phyloP scores from a whole-genome alignment of 2,797 vertebrate genomes.

The Brachyrhaphis roseni region DNA sequence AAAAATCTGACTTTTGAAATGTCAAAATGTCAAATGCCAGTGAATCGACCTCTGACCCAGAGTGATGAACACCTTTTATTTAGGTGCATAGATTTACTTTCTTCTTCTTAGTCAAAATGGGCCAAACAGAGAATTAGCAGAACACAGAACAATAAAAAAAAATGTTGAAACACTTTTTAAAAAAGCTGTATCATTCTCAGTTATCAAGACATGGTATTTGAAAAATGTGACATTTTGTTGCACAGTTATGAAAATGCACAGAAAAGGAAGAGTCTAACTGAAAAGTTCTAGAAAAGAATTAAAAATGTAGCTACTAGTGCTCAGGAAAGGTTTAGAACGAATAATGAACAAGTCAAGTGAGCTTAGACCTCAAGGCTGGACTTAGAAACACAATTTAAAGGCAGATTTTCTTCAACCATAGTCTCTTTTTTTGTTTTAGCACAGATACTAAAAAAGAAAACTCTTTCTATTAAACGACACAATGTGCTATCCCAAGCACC shows the following conservation, averaged over 20 bases:
- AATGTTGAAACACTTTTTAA: not conserved
- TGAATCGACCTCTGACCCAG: not conserved
- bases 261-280: not conserved
- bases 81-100: not conserved
- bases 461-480: not conserved
- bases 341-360: not conserved
- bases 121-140: not conserved
- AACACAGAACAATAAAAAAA: not conserved
- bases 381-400: not conserved
- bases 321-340: not conserved
- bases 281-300: not conserved
- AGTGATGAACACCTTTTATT: not conserved
- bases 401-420: not conserved
- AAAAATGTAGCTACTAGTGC: not conserved
- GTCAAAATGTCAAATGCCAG: too few relatives aligned
- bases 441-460: not conserved
- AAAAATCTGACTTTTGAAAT: too few relatives aligned
- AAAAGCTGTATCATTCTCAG: not conserved
- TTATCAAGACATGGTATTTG: too few relatives aligned
- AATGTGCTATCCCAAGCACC: not conserved
- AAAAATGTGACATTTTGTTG: too few relatives aligned
- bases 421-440: not conserved
- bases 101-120: not conserved
- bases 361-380: not conserved
- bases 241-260: not conserved